phyloP scores from a whole-genome alignment of 2,113 vertebrate species.

The Chloroceryle aenea region DNA sequence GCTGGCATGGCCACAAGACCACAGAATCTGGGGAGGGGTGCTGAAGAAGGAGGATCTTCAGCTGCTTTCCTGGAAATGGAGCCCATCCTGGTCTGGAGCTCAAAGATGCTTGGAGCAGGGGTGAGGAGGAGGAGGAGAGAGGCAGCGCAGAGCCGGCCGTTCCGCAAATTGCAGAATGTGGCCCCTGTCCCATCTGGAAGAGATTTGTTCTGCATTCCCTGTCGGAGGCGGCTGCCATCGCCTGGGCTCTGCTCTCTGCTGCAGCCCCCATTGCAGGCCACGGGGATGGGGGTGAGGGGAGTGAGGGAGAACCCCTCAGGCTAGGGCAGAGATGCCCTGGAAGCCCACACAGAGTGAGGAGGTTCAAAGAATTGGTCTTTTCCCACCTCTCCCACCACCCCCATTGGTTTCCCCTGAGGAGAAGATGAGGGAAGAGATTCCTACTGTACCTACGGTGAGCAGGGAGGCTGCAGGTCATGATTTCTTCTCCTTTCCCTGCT shows the following conservation, averaged over 20 bases:
- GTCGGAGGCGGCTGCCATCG: neutral
- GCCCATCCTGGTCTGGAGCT: neutral
- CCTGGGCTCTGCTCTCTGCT: neutral
- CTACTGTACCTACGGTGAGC: neutral
- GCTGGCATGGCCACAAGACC: neutral
- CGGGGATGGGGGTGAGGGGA: neutral
- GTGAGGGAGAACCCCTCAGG: neutral
- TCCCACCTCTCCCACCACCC: neutral
- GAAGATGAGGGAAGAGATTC: neutral
- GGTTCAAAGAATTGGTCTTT: neutral
- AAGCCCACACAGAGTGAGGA: neutral
- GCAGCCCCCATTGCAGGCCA: neutral
- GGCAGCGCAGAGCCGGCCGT: neutral
- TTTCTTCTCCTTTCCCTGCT: neutral
- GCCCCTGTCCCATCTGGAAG: slow-evolving; percentile 70
- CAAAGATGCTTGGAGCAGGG: neutral
- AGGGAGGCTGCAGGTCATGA: neutral
- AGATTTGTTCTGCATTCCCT: slow-evolving; percentile 80
- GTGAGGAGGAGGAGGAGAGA: neutral
- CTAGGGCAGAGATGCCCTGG: neutral
- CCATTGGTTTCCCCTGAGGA: neutral
- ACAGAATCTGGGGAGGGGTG: neutral
- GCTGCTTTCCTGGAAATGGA: neutral
- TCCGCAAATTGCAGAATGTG: neutral
- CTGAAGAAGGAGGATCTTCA: neutral